phyloP scores from a whole-genome alignment of 2,113 vertebrate genomes.

The Platichthys flesus region DNA sequence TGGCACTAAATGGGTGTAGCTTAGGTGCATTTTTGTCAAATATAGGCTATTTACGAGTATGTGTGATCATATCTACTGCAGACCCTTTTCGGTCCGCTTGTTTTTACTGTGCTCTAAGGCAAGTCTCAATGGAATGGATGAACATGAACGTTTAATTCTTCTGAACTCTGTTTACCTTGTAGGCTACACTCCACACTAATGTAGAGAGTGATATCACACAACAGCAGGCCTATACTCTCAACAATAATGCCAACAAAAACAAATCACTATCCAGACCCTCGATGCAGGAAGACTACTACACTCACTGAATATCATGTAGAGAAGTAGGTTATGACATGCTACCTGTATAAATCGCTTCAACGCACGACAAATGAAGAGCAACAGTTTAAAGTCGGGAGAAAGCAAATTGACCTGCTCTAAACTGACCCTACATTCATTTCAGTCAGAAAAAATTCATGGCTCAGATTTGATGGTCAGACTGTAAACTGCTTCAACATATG shows the following conservation, averaged over 20 bases:
- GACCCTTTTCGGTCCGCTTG: conserved; percentile 64
- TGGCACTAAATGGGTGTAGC: conserved; percentile 82
- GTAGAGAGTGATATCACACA: conserved; percentile 44
- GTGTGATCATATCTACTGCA: conserved; percentile 66
- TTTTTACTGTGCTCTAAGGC: conserved; percentile 74
- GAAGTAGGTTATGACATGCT: conserved; percentile 72
- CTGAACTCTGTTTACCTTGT: conserved; percentile 52
- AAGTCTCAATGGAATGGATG: conserved; percentile 78
- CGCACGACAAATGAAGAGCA: conserved; percentile 76
- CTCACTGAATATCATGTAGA: conserved; percentile 66
- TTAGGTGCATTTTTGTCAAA: conserved; percentile 78
- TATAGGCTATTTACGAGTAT: conserved; percentile 72
- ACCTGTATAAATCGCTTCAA: conserved; percentile 72
- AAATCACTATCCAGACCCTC: conserved; percentile 53
- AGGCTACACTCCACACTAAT: conserved; percentile 60
- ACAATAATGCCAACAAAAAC: conserved; percentile 39
- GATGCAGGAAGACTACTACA: conserved; percentile 78
- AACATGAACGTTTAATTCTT: conserved; percentile 59
- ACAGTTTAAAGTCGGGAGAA: conserved; percentile 74
- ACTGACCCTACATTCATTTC: conserved; percentile 80
- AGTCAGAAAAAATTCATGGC: conserved; percentile 79
- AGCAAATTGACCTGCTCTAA: conserved; percentile 67
- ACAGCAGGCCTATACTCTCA: conserved; percentile 64
- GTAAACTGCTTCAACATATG: conserved; percentile 79
- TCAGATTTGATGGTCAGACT: conserved; percentile 81